Conservation (phyloP, 2,113 vertebrate species). For the Herpetotheres cachinnans region DNA sequence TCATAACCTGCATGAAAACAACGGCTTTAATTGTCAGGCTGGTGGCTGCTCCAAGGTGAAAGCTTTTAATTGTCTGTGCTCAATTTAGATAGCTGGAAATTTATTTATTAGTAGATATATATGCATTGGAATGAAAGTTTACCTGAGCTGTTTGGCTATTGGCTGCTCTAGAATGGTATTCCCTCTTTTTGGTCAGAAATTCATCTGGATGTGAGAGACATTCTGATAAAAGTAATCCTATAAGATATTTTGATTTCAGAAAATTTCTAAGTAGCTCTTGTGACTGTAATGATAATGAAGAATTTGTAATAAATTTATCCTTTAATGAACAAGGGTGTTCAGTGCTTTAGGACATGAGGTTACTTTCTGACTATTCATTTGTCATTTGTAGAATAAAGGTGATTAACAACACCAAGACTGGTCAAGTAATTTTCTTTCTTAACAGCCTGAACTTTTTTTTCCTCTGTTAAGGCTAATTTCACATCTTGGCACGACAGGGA, state of each 20-base stretch:
- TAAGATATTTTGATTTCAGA: not conserved
- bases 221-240: not conserved
- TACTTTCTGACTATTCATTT: not conserved
- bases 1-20: not conserved
- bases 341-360: not conserved
- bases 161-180: not conserved
- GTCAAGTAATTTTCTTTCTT: constrained; percentile 37
- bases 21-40: not conserved
- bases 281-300: not conserved
- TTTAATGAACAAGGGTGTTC: constrained; percentile 12
- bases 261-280: not conserved
- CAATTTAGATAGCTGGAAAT: not conserved
- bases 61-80: not conserved
- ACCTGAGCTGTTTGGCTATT: not conserved
- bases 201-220: not conserved
- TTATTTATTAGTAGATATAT: not conserved
- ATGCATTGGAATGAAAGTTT: not conserved
- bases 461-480: not conserved
- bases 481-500: not conserved
- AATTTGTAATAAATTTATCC: not conserved
- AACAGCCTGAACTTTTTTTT: not conserved
- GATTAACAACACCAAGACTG: constrained; percentile 61
- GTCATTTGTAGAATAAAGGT: constrained; percentile 45
- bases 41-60: not conserved
- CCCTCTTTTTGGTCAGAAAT: not conserved